phyloP scores from a whole-genome alignment of 2,113 vertebrate species.

The Campylomormyrus tamandua region DNA sequence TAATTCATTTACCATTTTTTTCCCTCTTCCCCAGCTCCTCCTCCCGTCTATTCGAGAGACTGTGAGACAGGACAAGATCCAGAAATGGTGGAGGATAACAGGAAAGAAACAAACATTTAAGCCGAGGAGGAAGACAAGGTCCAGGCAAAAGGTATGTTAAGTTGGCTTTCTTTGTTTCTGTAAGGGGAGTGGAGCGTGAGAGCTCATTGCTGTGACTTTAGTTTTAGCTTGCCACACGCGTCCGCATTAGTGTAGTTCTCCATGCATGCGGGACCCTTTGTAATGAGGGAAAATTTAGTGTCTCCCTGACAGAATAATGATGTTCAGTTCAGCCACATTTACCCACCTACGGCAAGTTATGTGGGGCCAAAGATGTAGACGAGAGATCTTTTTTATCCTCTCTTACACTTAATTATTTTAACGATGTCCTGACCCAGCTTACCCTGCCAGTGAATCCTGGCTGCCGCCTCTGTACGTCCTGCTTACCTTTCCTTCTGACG shows the following conservation, averaged over 20 bases:
- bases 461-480: background rate
- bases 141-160: constrained; percentile 30
- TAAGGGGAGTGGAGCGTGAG: background rate
- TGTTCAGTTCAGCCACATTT: background rate
- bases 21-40: constrained; percentile 26
- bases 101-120: constrained; percentile 29
- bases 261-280: constrained; percentile 14
- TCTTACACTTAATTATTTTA: background rate
- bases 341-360: background rate
- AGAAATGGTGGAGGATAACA: constrained; percentile 45
- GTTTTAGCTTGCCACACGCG: background rate
- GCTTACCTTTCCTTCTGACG: background rate
- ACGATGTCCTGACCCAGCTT: background rate
- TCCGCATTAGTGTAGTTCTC: background rate
- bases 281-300: constrained; percentile 12
- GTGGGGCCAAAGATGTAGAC: background rate
- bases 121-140: constrained; percentile 24
- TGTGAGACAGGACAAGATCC: constrained; percentile 31
- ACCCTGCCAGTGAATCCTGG: background rate
- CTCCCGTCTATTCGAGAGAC: constrained; percentile 31
- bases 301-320: background rate
- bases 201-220: background rate
- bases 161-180: constrained; percentile 22
- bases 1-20: constrained; percentile 39
- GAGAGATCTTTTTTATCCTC: background rate